Percentiles rank a stretch among this genome's conserved stretches.
phyloP scores from a whole-genome alignment of 23 tunicate genomes.

The Ciona savignyi region DNA sequence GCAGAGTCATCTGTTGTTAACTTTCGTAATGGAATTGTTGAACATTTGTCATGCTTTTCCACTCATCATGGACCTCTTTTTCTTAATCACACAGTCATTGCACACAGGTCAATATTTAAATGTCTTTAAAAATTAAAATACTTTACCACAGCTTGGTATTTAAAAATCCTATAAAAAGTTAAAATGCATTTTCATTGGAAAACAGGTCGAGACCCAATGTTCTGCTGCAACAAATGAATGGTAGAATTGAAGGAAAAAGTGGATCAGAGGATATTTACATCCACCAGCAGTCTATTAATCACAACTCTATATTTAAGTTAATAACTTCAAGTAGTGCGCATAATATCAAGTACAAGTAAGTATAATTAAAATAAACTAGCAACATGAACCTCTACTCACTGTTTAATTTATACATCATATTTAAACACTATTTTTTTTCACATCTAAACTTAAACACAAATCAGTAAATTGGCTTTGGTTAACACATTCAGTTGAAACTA shows the following conservation, averaged over 20 bases:
- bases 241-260: conserved; percentile 12
- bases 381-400: too few relatives aligned
- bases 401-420: too few relatives aligned
- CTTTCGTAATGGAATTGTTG: conserved; percentile 82
- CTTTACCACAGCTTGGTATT: background rate
- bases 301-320: background rate
- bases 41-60: conserved; percentile 46
- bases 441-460: too few relatives aligned
- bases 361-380: too few relatives aligned
- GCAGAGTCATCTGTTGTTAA: conserved; percentile 44
- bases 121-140: background rate
- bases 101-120: conserved; percentile 54
- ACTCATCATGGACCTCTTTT: conserved; percentile 13
- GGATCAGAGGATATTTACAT: background rate
- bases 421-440: too few relatives aligned
- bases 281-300: background rate
- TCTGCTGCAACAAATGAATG: conserved; percentile 61
- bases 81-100: conserved; percentile 68
- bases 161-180: background rate
- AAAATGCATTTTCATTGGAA: background rate
- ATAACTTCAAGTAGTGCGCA: background rate
- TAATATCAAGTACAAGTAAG: background rate
- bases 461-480: too few relatives aligned
- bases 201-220: conserved; percentile 74
- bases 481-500: too few relatives aligned